phyloP scores from a whole-genome alignment of 2,888 invertebrate species.

The Heliconius ismenius region DNA sequence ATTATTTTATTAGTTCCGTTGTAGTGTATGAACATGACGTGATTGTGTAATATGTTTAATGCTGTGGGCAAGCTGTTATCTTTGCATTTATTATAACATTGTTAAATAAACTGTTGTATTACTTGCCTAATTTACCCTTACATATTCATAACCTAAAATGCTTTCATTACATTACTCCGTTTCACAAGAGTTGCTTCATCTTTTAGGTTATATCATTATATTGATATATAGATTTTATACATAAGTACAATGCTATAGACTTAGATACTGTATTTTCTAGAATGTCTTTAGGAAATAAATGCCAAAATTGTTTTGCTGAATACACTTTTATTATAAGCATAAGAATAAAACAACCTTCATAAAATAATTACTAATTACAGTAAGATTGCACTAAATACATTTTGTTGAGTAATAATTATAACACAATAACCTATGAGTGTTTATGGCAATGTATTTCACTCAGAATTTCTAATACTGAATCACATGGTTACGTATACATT shows the following conservation, averaged over 20 bases:
- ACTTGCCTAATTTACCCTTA: constrained; percentile 46
- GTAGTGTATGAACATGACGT: constrained; percentile 75
- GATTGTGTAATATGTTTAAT: constrained; percentile 77
- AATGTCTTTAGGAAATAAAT: background rate
- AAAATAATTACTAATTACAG: constrained; percentile 14
- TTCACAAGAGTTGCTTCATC: constrained; percentile 22
- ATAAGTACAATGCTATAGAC: background rate
- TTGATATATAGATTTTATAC: background rate
- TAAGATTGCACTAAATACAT: constrained; percentile 3
- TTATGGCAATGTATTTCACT: constrained; percentile 17
- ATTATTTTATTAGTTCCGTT: constrained; percentile 65
- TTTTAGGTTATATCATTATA: constrained; percentile 38
- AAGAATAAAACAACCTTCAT: constrained; percentile 12
- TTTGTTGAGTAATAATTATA: constrained; percentile 11
- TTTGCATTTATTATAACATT: constrained; percentile 80
- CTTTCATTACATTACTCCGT: background rate
- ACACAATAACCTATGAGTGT: constrained; percentile 9
- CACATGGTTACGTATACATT: background rate
- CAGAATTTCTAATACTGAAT: constrained; percentile 13
- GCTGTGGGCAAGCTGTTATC: constrained; percentile 64
- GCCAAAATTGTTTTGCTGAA: background rate
- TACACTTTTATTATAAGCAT: constrained; percentile 19
- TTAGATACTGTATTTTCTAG: background rate
- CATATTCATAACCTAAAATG: constrained; percentile 8
- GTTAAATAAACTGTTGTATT: constrained; percentile 61